A percentile compares a stretch with the other conserved stretches of the same genome.
Conservation (phyloP, 2,797 vertebrate species). For the Peromyscus attwateri region DNA sequence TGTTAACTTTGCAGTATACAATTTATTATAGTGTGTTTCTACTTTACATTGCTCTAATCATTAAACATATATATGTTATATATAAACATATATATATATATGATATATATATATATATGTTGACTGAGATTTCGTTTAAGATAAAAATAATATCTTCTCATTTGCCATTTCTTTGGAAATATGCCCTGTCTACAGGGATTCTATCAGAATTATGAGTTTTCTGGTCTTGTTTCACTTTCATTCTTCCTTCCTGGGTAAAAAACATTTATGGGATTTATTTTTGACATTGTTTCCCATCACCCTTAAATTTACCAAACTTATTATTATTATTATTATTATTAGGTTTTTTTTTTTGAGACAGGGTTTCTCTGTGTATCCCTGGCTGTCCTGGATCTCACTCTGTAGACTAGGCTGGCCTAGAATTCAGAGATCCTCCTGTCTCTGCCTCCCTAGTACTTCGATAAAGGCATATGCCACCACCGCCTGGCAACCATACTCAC, state of each 20-base stretch:
- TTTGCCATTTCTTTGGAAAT: not conserved
- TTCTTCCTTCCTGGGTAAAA: not conserved
- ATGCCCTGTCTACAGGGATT: not conserved
- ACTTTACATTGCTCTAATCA: conserved; percentile 18
- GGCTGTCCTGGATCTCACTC: not conserved
- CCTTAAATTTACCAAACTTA: not conserved
- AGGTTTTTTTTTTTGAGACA: not conserved
- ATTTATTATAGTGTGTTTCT: not conserved
- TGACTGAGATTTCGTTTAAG: conserved; percentile 56
- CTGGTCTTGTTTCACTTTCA: conserved; percentile 25
- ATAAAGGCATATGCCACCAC: not conserved
- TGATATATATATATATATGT: not conserved
- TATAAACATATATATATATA: no score
- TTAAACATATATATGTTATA: not conserved
- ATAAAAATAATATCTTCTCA: not conserved
- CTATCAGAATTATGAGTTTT: conserved; percentile 32
- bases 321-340: not conserved
- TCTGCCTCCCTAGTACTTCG: not conserved
- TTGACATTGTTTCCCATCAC: not conserved
- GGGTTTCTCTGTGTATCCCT: not conserved
- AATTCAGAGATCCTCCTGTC: not conserved
- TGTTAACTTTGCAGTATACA: not conserved
- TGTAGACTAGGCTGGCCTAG: not conserved
- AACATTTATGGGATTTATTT: not conserved
- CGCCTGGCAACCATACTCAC: not conserved